Base-by-base conservation (phyloP, 2,888 invertebrate species). In the Anoplius nigerrimus region DNA sequence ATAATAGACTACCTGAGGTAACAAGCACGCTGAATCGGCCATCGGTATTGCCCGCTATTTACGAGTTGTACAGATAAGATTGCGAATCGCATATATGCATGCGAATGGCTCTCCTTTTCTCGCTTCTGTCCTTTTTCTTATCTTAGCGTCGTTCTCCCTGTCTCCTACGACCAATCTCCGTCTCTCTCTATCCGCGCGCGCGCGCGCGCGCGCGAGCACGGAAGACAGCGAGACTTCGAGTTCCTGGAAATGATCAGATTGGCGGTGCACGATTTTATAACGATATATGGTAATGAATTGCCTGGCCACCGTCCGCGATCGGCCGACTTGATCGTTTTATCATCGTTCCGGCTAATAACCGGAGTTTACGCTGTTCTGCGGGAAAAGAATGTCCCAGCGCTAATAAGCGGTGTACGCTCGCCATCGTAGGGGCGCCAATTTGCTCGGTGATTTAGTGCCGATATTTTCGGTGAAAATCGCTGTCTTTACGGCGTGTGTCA, bases 1-100 rank as follows among this genome's bases (percentile, higher is more conserved):
- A 71, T 82, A 82, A 82, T 81, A 79, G 77, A 75, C 64, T 71
- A 74, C 62, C 59, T 48, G 60, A 70, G 42, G 34, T 34, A 34
- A 34, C 34, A 34, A 34, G 34, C 34, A 34, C 34, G 11, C 11
- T 11, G 34, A 34, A 34, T 34, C 34, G 34, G 34, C 34, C 34
- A 34, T 34, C 34, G 11, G 34, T 34, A 34, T 76, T 60, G 66
- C 64, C 34, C 57, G 67, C 51, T 73, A 75, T 82, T 82, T 75
- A 78, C 76, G 78, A 81, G 75, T 74, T 78, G 72, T 71, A 74
- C 63, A 57, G 78, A 74, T 75, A 77, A 78, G 80, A 79, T 76
- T 74, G 74, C 58, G 66, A 74, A 69, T 67, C 34, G 34, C 34
- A 34, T 34, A 34, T 34, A 34, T 34, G 34, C 34, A 34, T 70